phyloP scores from a whole-genome alignment of 1,140 invertebrate species.

The Lysiphlebus fabarum region DNA sequence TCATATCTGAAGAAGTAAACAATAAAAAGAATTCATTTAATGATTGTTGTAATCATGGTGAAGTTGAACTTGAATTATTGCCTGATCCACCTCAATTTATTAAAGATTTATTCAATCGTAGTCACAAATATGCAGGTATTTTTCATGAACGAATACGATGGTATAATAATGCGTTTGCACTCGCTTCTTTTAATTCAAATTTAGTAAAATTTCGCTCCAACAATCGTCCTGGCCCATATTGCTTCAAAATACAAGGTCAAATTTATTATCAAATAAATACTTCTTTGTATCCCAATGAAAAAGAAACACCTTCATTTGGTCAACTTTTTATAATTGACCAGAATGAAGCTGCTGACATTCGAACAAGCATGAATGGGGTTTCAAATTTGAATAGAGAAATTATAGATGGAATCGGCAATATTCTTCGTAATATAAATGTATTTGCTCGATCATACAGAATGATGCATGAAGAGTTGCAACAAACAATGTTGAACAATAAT shows the following conservation, averaged over 20 bases:
- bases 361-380: background rate
- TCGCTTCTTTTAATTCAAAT: slow-evolving; percentile 27
- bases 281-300: slow-evolving; percentile 6
- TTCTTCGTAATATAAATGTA: too few species aligned
- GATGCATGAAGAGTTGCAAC: too few species aligned
- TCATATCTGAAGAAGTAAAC: slow-evolving; percentile 20
- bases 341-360: background rate
- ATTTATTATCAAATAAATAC: too few species aligned
- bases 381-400: too few species aligned
- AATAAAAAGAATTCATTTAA: slow-evolving; percentile 20
- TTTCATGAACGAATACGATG: slow-evolving; percentile 22
- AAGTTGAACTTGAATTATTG: slow-evolving; percentile 19
- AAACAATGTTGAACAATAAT: too few species aligned
- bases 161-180: slow-evolving; percentile 22
- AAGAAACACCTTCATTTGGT: slow-evolving; percentile 17
- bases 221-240: too few species aligned
- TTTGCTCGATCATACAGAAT: too few species aligned
- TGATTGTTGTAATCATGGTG: slow-evolving; percentile 26
- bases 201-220: slow-evolving; percentile 17
- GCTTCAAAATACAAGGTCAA: too few species aligned
- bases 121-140: slow-evolving; percentile 18
- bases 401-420: too few species aligned
- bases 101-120: slow-evolving; percentile 13
- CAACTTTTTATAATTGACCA: slow-evolving; percentile 20
- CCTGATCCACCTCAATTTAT: slow-evolving; percentile 16